Percentiles rank a stretch among this genome's conserved stretches.
These are phyloP conservation scores for Dione vanillae DNA, from an alignment of 2,888 invertebrate genomes.

Conservation along the genomic window DNA sequence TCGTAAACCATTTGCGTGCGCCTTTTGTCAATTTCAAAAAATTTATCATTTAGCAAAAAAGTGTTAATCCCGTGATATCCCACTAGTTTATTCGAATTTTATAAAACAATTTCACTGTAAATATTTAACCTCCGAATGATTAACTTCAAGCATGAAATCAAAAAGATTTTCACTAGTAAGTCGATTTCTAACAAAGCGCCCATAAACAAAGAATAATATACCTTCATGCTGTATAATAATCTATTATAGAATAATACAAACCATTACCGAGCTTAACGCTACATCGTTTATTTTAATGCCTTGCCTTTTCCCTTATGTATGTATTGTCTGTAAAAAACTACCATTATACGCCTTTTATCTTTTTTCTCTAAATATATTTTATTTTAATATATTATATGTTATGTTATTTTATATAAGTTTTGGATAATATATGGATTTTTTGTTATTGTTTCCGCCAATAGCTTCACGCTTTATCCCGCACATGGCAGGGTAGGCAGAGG, in stretches of 20 bases:
- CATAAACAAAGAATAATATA: not conserved
- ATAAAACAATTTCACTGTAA: too few relatives aligned
- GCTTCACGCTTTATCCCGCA: too few relatives aligned
- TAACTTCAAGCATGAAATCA: too few relatives aligned
- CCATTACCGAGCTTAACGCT: not conserved
- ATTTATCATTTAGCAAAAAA: too few relatives aligned
- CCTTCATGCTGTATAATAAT: not conserved
- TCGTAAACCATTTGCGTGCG: too few relatives aligned
- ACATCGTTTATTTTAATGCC: not conserved
- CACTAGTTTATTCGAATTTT: too few relatives aligned
- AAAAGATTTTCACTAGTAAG: too few relatives aligned
- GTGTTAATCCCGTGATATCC: too few relatives aligned
- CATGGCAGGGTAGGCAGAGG: too few relatives aligned
- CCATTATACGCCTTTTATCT: not conserved
- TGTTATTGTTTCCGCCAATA: not conserved
- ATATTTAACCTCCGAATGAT: too few relatives aligned
- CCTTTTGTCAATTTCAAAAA: too few relatives aligned
- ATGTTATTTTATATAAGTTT: not conserved
- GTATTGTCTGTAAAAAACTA: slow-evolving; percentile 4
- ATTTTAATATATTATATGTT: too few relatives aligned
- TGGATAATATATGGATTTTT: not conserved
- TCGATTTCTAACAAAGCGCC: not conserved
- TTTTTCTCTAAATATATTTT: not conserved
- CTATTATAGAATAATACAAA: slow-evolving; percentile 1
- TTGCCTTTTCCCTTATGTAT: not conserved